A percentile compares a stretch with the other conserved stretches of the same genome.
phyloP scores from a whole-genome alignment of 1,140 invertebrate species.

The Apocrypta bakeri region DNA sequence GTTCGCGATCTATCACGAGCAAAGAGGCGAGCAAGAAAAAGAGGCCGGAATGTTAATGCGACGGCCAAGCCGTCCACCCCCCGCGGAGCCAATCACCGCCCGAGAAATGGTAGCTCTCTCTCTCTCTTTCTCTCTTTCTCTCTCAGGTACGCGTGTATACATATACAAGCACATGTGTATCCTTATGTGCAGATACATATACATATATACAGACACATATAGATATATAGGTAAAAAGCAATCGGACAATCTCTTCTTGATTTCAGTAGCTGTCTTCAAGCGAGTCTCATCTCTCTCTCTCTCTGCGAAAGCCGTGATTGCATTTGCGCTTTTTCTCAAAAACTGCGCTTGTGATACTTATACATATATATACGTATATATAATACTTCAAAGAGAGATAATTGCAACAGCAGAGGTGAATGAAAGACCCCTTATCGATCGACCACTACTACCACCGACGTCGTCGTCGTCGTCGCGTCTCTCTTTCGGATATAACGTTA shows the following conservation, averaged over 20 bases:
- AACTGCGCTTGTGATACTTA: no score
- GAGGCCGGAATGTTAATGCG: conserved; percentile 71
- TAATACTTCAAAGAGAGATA: not conserved
- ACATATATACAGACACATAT: no score
- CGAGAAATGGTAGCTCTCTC: conserved; percentile 69
- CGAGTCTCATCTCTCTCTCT: not conserved
- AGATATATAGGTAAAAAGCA: conserved; percentile 18
- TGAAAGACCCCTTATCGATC: conserved; percentile 13
- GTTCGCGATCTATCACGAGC: conserved; percentile 66
- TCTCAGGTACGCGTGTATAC: conserved; percentile 25
- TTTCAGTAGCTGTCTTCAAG: conserved; percentile 30
- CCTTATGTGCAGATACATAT: not conserved
- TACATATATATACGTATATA: not conserved
- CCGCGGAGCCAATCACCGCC: conserved; percentile 70
- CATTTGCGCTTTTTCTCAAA: not conserved
- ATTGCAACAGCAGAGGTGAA: not conserved
- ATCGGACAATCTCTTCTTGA: not conserved
- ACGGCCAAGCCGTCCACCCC: conserved; percentile 62
- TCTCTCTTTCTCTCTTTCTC: conserved; percentile 28
- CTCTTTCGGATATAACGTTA: not conserved
- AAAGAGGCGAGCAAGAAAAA: conserved; percentile 68
- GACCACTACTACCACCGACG: not conserved
- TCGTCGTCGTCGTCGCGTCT: not conserved
- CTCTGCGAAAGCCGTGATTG: no score
- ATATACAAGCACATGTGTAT: no score